Conservation (phyloP, 2,888 invertebrate species). For the Andricus quercusramuli region DNA sequence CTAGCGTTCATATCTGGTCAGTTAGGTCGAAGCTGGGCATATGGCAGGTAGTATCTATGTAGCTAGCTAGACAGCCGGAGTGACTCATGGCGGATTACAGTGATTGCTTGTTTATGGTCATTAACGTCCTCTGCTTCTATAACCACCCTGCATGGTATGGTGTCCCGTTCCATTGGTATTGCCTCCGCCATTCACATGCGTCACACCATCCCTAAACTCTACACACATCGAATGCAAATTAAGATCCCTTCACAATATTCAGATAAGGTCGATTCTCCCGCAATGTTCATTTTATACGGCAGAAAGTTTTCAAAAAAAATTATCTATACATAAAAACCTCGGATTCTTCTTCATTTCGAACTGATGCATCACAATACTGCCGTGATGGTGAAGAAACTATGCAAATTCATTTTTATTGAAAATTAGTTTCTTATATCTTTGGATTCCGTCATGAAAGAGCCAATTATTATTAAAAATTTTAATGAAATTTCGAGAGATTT, state of each 20-base stretch:
- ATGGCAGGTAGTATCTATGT: conserved; percentile 75
- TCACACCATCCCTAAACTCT: not conserved
- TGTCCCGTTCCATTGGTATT: conserved; percentile 57
- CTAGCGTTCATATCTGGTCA: conserved; percentile 10
- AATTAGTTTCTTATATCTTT: no score
- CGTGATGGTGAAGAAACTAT: no score
- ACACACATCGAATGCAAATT: not conserved
- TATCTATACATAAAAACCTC: no score
- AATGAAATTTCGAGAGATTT: no score
- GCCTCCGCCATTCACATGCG: not conserved
- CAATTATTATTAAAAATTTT: no score
- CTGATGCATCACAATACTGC: no score
- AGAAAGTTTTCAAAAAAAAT: no score
- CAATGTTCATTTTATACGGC: no score
- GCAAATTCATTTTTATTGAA: no score
- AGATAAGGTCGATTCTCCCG: not conserved
- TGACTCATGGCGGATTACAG: conserved; percentile 78
- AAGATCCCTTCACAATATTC: not conserved
- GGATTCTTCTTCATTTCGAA: no score
- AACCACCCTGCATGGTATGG: conserved; percentile 70
- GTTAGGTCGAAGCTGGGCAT: conserved; percentile 59
- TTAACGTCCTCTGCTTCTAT: conserved; percentile 78
- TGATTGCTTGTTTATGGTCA: conserved; percentile 79
- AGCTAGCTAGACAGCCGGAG: conserved; percentile 75
- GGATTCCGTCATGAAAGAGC: no score